Conservation (phyloP, 2,888 invertebrate genomes). For the Meloe dianella region DNA sequence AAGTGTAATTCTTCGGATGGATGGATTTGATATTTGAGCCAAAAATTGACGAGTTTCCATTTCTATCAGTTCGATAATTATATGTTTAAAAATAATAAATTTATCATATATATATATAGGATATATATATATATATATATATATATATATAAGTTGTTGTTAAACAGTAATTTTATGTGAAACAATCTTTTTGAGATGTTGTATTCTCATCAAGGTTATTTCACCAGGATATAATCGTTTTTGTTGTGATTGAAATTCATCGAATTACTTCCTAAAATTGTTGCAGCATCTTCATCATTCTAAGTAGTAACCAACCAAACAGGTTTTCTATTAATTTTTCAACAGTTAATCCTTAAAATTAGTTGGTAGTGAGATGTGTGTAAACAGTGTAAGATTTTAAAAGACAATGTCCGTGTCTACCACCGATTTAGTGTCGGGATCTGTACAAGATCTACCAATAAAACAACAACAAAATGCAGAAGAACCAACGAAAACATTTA, state of each 20-base stretch:
- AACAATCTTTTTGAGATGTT: not conserved
- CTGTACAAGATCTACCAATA: conserved; percentile 41
- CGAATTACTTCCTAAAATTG: not conserved
- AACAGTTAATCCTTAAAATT: not conserved
- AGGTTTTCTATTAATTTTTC: not conserved
- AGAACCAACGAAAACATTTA: conserved; percentile 37
- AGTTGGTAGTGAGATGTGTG: not conserved
- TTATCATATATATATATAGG: too few relatives aligned
- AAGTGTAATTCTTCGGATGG: too few relatives aligned
- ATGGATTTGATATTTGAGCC: too few relatives aligned
- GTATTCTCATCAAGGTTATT: not conserved
- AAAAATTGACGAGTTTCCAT: too few relatives aligned
- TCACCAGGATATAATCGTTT: not conserved
- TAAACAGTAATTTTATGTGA: not conserved
- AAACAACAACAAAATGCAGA: conserved; percentile 23
- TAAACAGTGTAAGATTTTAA: not conserved
- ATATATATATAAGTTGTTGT: not conserved
- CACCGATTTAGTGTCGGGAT: conserved; percentile 47
- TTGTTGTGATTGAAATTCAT: not conserved
- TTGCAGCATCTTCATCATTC: not conserved
- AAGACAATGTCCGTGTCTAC: conserved; percentile 38
- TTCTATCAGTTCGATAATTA: too few relatives aligned
- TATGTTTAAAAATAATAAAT: too few relatives aligned
- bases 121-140: not conserved
- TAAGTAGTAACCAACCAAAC: not conserved